Percentiles rank a stretch among this genome's conserved stretches.
Conservation (phyloP, 23 tunicate species). For the Pegea sp. region DNA sequence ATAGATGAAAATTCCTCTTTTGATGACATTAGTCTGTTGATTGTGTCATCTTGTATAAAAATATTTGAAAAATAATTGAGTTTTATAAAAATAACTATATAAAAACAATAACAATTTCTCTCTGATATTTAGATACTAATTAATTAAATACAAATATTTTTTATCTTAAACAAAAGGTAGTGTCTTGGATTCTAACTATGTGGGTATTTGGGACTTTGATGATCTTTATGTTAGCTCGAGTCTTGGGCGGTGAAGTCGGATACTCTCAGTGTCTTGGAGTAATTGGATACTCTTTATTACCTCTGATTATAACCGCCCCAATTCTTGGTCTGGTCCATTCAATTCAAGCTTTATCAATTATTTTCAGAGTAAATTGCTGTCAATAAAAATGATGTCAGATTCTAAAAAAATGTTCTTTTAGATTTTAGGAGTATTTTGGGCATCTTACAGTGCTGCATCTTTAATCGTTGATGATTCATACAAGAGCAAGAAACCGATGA, state of each 20-base stretch:
- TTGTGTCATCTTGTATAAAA: background rate
- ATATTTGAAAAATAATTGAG: no score
- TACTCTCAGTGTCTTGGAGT: conserved; percentile 90
- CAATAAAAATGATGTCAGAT: no score
- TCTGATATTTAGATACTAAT: no score
- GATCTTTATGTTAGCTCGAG: conserved; percentile 84
- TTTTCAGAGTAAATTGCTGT: no score
- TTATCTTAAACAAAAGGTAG: conserved; percentile 59
- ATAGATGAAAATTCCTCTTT: background rate
- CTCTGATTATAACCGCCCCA: conserved; percentile 64
- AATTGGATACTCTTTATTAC: conserved; percentile 90
- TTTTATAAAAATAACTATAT: no score
- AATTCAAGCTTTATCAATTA: no score
- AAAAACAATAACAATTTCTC: no score
- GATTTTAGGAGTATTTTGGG: conserved; percentile 91
- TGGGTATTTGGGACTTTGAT: conserved; percentile 88
- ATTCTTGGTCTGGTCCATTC: conserved; percentile 23
- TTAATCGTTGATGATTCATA: conserved; percentile 70
- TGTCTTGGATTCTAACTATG: conserved; percentile 90
- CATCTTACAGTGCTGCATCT: conserved; percentile 93
- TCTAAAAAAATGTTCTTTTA: conserved; percentile 7
- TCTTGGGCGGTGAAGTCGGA: conserved; percentile 92
- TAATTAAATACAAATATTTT: no score
- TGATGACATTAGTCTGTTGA: background rate
- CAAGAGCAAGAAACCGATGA: conserved; percentile 70